These are phyloP conservation scores for Pterois miles DNA, from an alignment of 2,797 vertebrate species.

Conservation along the genomic window DNA sequence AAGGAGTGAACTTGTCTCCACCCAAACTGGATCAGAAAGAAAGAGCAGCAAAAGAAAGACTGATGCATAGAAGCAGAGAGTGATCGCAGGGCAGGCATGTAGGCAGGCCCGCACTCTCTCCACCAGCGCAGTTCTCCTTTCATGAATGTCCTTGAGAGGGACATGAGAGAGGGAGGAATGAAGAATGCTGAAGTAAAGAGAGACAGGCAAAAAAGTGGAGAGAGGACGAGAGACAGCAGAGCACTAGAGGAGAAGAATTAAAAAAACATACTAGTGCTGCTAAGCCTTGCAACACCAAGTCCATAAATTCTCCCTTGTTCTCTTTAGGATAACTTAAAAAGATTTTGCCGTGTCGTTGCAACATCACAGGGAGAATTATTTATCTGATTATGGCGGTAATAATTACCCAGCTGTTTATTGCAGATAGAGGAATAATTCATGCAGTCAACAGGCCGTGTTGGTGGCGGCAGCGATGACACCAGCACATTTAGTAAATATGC, in stretches of 20 bases:
- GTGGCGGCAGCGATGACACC: constrained; percentile 88
- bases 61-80: constrained; percentile 66
- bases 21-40: constrained; percentile 71
- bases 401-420: constrained; percentile 99
- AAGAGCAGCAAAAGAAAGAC: constrained; percentile 67
- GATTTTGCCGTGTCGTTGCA: constrained; percentile 84
- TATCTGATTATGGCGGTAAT: constrained; percentile 99
- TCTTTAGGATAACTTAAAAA: constrained; percentile 86
- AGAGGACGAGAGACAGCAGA: constrained; percentile 75
- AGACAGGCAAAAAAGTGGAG: constrained; percentile 81
- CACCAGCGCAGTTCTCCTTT: constrained; percentile 72
- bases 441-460: constrained; percentile 97
- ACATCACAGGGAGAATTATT: constrained; percentile 91
- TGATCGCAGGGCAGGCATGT: constrained; percentile 55
- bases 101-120: constrained; percentile 60
- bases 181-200: constrained; percentile 78
- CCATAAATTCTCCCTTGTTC: constrained; percentile 86
- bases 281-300: constrained; percentile 83
- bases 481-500: constrained; percentile 98
- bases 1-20: constrained; percentile 69
- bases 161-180: constrained; percentile 85
- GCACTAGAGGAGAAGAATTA: constrained; percentile 26
- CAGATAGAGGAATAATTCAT: constrained; percentile 99
- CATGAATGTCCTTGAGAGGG: constrained; percentile 93
- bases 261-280: constrained; percentile 73